These are phyloP conservation scores for Cherax quadricarinatus DNA, from an alignment of 1,140 invertebrate genomes.

Conservation along the genomic window DNA sequence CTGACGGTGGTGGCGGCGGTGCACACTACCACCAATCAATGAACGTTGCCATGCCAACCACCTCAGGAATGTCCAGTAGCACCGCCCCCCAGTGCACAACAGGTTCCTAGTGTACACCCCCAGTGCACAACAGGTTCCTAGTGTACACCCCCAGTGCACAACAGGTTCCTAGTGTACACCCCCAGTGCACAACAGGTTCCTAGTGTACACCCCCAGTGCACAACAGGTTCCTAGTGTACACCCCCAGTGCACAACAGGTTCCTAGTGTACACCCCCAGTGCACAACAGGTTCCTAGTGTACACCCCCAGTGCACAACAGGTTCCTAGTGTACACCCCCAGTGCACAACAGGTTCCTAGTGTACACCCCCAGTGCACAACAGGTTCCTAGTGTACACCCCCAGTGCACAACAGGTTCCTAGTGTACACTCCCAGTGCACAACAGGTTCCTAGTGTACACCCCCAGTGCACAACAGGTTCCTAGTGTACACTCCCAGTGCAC, in stretches of 20 bases:
- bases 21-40: conserved; percentile 58
- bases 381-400: too few relatives aligned
- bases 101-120: not conserved
- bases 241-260: conserved; percentile 15
- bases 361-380: too few relatives aligned
- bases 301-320: too few relatives aligned
- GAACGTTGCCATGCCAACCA: conserved; percentile 56
- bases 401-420: too few relatives aligned
- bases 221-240: not conserved
- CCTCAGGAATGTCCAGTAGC: conserved; percentile 62
- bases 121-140: not conserved
- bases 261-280: not conserved
- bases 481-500: too few relatives aligned
- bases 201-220: not conserved
- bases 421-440: too few relatives aligned
- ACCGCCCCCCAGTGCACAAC: conserved; percentile 24
- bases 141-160: too few relatives aligned
- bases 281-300: not conserved
- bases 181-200: conserved; percentile 7
- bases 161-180: too few relatives aligned
- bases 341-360: too few relatives aligned
- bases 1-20: not conserved
- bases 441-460: too few relatives aligned
- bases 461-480: too few relatives aligned
- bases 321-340: too few relatives aligned